A percentile compares a stretch with the other conserved stretches of the same genome.
phyloP scores from a whole-genome alignment of 2,888 invertebrate genomes.

The Acanthococcus lagerstroemiae region DNA sequence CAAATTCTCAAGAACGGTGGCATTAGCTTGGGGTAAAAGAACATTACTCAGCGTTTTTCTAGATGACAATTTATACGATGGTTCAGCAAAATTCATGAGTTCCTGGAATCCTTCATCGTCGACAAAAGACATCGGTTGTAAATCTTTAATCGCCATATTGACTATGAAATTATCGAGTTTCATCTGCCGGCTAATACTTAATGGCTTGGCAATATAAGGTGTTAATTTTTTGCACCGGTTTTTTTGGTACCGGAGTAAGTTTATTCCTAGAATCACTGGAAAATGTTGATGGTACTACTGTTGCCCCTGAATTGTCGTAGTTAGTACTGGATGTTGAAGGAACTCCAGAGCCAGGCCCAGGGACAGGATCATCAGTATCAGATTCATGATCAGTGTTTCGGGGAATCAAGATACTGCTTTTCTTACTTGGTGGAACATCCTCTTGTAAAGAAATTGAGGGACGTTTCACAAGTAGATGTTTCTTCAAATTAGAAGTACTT shows the following conservation, averaged over 20 bases:
- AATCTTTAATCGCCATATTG: neutral
- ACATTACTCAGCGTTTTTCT: neutral
- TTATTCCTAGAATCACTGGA: neutral
- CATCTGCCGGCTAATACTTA: neutral
- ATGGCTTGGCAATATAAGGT: neutral
- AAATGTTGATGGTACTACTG: neutral
- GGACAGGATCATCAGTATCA: neutral
- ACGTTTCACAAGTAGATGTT: neutral
- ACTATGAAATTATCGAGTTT: neutral
- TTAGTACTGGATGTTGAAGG: neutral
- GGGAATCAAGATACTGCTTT: no score
- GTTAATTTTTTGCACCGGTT: no score
- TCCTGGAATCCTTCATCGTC: slow-evolving; percentile 1
- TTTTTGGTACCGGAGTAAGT: no score
- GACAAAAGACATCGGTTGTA: neutral
- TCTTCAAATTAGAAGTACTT: neutral
- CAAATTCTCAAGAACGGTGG: neutral
- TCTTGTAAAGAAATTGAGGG: neutral
- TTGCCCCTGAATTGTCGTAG: neutral
- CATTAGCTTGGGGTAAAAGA: neutral
- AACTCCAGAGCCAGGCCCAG: no score
- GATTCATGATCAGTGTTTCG: neutral
- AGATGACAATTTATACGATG: slow-evolving; percentile 1
- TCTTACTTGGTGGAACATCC: neutral
- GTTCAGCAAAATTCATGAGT: slow-evolving; percentile 7